phyloP scores from a whole-genome alignment of 2,888 invertebrate species.

The Sclerodermus sp. region DNA sequence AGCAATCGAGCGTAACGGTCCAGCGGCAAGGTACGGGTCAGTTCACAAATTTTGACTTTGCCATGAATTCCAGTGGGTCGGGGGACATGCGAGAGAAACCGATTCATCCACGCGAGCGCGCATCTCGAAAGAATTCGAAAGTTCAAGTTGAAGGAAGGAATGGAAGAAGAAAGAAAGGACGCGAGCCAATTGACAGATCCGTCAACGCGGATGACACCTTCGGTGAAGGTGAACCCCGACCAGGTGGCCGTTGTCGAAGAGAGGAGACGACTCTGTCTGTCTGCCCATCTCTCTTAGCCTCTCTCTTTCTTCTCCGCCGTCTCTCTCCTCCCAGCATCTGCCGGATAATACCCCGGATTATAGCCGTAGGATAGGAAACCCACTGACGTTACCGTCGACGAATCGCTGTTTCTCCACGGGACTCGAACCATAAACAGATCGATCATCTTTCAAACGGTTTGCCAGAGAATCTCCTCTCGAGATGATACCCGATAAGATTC shows the following conservation, averaged over 20 bases:
- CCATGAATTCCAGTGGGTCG: conserved; percentile 13
- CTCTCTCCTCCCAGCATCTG: conserved; percentile 39
- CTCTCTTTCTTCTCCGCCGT: conserved; percentile 8
- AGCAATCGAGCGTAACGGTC: background rate
- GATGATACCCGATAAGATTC: conserved; percentile 23
- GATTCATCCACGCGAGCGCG: conserved; percentile 10
- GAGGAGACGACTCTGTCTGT: conserved; percentile 38
- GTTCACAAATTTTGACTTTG: conserved; percentile 20
- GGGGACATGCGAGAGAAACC: background rate
- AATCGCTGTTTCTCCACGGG: conserved; percentile 22
- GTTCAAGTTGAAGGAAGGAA: conserved; percentile 6
- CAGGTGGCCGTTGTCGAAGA: conserved; percentile 40
- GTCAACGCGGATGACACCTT: conserved; percentile 56
- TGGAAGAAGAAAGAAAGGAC: conserved; percentile 7
- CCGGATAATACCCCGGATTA: conserved; percentile 56
- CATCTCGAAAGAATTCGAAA: conserved; percentile 6
- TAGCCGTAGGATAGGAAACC: conserved; percentile 34
- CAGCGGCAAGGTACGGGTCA: conserved; percentile 7
- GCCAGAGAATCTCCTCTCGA: conserved; percentile 26
- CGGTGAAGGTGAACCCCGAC: conserved; percentile 33
- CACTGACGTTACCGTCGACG: conserved; percentile 26
- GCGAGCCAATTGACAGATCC: conserved; percentile 52
- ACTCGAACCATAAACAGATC: conserved; percentile 52
- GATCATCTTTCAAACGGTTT: conserved; percentile 58
- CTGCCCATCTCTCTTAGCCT: conserved; percentile 5